Conservation (phyloP, 2,797 vertebrate species). For the Premnoplex brunnescens region DNA sequence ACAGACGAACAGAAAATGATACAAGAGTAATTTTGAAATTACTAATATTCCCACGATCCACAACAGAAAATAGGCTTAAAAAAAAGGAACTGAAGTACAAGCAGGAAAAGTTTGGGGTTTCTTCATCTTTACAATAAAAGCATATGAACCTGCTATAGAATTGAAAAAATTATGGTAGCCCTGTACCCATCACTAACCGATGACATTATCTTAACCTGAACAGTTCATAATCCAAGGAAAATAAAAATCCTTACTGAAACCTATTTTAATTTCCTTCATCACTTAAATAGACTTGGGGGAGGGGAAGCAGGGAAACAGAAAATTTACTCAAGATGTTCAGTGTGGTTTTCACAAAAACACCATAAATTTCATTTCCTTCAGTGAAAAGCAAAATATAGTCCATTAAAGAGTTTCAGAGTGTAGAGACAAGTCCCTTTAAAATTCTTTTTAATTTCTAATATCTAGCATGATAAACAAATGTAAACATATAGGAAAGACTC, state of each 20-base stretch:
- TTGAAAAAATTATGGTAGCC: background rate
- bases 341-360: background rate
- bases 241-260: background rate
- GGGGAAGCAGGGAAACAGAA: background rate
- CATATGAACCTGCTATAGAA: background rate
- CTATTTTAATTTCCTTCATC: background rate
- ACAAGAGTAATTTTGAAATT: background rate
- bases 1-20: background rate
- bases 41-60: background rate
- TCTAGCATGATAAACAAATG: background rate
- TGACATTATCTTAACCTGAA: background rate
- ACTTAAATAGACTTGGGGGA: background rate
- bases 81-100: background rate
- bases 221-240: background rate
- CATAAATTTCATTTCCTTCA: background rate
- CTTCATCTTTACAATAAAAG: background rate
- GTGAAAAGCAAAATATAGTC: background rate
- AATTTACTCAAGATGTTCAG: background rate
- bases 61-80: background rate
- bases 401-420: background rate
- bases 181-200: background rate
- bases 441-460: background rate
- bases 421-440: background rate
- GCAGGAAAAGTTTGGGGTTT: background rate
- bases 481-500: background rate